Base-by-base conservation (phyloP, 1,140 invertebrate genomes). In the Vollenhovia emeryi region DNA sequence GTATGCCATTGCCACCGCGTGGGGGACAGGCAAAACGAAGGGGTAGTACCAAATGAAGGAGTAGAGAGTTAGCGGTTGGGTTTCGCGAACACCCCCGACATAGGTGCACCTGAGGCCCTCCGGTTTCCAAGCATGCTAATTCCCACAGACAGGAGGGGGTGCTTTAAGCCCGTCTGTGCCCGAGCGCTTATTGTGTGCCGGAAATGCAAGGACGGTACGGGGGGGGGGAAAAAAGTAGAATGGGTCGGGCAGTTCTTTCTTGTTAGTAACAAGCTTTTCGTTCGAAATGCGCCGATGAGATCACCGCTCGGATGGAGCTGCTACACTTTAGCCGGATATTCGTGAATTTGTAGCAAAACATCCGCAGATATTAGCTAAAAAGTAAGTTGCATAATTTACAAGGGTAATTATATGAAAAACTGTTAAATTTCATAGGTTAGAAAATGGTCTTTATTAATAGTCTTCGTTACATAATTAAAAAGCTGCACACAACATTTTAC, bases 141-240 rank as follows among this genome's bases (percentile, higher is more conserved):
- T 91, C 87, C 86, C 90, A 87, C 87, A 90, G 84, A 91, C 79
- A 86, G 52, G 86, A 43, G 62, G 40, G 21, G 57, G 50, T 50
- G 89, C 86, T 91, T 91, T 91, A 91, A 91, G 87, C 89, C 55
- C 84, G 88, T 91, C 86, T 82, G 85, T 68, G 60, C 75, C n/a
- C 60, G 68, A 73, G 45, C 75, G 66, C 82, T 86, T 87, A 68
- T 88, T 89, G 83, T 80, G 33, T 36, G 62, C 75, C 40, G 55
- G 52, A 50, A 45, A 69, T 69, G 50, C 82, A 76, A 33, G 50
- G 40, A 21, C 57, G 69, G 79, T 15, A 45, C 48, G 27, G 52
- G 13, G 21, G 60, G 27, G 52, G 13, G 21, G 60, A 73, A 73
- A 75, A 83, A 83, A 55, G 21, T 27, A 36, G 48, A 24, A 21